phyloP scores from a whole-genome alignment of 1,140 invertebrate species.

The Chlorops oryzae region DNA sequence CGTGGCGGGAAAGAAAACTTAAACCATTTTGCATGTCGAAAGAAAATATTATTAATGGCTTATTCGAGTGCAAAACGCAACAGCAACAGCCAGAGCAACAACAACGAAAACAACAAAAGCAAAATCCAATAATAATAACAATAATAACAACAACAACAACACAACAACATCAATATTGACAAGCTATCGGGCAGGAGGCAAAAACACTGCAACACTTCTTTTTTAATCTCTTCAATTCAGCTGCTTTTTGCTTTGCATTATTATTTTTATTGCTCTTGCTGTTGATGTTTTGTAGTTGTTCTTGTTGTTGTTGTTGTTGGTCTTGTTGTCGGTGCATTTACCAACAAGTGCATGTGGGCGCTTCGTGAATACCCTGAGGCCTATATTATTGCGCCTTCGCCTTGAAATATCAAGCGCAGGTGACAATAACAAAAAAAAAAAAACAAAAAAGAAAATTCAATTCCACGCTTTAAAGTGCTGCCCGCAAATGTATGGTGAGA shows the following conservation, averaged over 20 bases:
- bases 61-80: constrained; percentile 1
- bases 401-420: too few relatives aligned
- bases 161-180: not conserved
- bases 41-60: constrained; percentile 12
- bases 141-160: not conserved
- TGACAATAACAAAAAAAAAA: too few relatives aligned
- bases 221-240: not conserved
- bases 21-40: constrained; percentile 11
- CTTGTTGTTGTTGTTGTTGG: not conserved
- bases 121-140: constrained; percentile 4
- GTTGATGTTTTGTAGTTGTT: not conserved
- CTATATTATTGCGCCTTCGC: too few relatives aligned
- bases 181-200: not conserved
- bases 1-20: too few relatives aligned
- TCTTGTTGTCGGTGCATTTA: not conserved
- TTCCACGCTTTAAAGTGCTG: too few relatives aligned
- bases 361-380: too few relatives aligned
- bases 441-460: too few relatives aligned
- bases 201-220: not conserved
- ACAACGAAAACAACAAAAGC: not conserved
- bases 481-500: too few relatives aligned
- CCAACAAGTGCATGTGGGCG: too few relatives aligned
- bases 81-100: not conserved
- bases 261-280: not conserved
- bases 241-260: not conserved